These are phyloP conservation scores for Siderastrea radians DNA, from an alignment of 92 coral and sea anemone genomes.

Conservation along the genomic window DNA sequence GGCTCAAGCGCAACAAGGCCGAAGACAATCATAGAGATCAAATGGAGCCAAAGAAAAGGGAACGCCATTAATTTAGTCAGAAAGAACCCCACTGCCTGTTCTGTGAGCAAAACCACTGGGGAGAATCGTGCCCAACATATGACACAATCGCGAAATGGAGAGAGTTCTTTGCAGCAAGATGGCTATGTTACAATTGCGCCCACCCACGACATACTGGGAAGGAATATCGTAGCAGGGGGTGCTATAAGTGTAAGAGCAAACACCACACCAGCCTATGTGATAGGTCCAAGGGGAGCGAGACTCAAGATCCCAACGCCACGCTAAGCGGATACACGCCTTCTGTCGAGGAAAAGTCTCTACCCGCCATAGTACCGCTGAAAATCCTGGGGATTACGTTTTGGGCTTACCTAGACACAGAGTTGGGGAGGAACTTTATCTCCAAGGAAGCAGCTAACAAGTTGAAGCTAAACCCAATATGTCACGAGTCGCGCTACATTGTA, in stretches of 20 bases:
- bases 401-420: conserved; percentile 76
- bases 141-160: too few species aligned
- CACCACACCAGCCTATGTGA: too few species aligned
- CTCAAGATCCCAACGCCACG: too few species aligned
- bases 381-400: conserved; percentile 50
- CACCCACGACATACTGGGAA: too few species aligned
- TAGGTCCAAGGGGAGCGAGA: too few species aligned
- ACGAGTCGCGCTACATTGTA: conserved; percentile 63
- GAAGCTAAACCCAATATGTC: conserved; percentile 46
- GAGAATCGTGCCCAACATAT: too few species aligned
- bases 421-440: conserved; percentile 74
- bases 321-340: conserved; percentile 30
- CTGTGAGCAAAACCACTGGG: too few species aligned
- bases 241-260: too few species aligned
- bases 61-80: background rate
- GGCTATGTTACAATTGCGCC: too few species aligned
- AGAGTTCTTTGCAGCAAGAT: too few species aligned
- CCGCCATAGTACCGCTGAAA: conserved; percentile 72
- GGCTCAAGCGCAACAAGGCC: background rate
- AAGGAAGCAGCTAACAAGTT: conserved; percentile 47
- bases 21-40: background rate
- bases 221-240: too few species aligned
- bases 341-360: conserved; percentile 42
- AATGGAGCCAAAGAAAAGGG: background rate
- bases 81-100: too few species aligned